These are phyloP conservation scores for Archips crataeganus DNA, from an alignment of 2,888 invertebrate species.

Conservation along the genomic window DNA sequence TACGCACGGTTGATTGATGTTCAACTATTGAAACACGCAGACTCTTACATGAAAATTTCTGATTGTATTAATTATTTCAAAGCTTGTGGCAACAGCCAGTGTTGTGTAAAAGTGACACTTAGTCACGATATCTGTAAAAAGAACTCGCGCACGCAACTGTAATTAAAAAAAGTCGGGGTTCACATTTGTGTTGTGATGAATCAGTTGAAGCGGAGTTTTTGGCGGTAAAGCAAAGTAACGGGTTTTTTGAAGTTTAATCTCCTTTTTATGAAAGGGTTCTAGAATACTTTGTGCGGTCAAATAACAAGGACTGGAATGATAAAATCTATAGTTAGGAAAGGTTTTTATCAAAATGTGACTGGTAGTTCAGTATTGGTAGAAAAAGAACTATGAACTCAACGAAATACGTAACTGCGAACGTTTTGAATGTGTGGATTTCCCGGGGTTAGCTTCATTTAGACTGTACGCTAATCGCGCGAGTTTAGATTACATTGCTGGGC, in stretches of 20 bases:
- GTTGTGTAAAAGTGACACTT: conserved; percentile 44
- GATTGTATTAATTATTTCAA: conserved; percentile 35
- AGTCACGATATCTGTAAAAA: conserved; percentile 47
- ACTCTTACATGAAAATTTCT: conserved; percentile 22
- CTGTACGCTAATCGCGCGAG: too few species aligned
- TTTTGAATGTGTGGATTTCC: too few species aligned
- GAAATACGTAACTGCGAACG: too few species aligned
- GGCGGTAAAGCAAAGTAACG: conserved; percentile 5
- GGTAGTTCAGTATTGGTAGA: not conserved
- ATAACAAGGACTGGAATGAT: not conserved
- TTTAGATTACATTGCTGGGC: too few species aligned
- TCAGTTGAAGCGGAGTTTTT: conserved; percentile 9
- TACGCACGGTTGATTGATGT: conserved; percentile 33
- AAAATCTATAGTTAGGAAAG: not conserved
- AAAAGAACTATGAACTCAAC: too few species aligned
- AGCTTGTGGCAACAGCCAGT: conserved; percentile 19
- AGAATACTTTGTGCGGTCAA: not conserved
- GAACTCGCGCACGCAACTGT: conserved; percentile 51
- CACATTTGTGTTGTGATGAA: conserved; percentile 14
- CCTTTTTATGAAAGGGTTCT: conserved; percentile 1
- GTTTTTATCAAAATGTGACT: not conserved
- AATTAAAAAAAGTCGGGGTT: conserved; percentile 48
- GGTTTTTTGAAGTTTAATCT: not conserved
- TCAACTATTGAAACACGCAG: conserved; percentile 34
- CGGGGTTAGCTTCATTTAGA: too few species aligned